These are phyloP conservation scores for Drosophila trapezifrons DNA, from an alignment of 1,140 invertebrate genomes.

Conservation along the genomic window DNA sequence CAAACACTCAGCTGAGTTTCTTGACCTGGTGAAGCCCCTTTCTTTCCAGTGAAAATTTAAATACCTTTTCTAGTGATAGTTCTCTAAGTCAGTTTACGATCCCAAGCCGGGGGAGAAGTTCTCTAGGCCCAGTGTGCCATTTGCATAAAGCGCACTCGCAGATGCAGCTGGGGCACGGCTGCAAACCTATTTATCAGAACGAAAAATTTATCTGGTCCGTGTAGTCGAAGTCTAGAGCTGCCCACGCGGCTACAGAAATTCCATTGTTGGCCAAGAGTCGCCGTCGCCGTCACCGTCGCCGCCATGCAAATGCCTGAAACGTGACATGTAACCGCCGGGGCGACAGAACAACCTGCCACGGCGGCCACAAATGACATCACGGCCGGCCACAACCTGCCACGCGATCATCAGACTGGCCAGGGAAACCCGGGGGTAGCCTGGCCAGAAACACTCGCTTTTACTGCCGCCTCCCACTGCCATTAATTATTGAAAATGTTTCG, in stretches of 20 bases:
- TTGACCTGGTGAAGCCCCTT: conserved; percentile 18
- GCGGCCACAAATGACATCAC: conserved; percentile 47
- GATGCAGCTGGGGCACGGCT: conserved; percentile 65
- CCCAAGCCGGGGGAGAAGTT: conserved; percentile 1
- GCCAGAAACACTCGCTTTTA: conserved; percentile 43
- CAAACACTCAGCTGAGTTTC: background rate
- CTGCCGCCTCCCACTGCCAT: conserved; percentile 39
- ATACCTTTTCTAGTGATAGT: background rate
- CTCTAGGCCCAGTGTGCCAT: conserved; percentile 57
- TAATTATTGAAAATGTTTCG: conserved; percentile 55
- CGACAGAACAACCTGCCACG: conserved; percentile 27
- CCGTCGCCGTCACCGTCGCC: too few relatives aligned
- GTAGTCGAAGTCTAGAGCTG: conserved; percentile 25
- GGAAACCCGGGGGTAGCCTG: background rate
- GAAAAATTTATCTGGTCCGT: conserved; percentile 30
- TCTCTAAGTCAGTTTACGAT: background rate
- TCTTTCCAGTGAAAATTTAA: background rate
- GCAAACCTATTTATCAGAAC: conserved; percentile 61
- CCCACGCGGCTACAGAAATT: conserved; percentile 61
- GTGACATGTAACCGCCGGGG: conserved; percentile 64
- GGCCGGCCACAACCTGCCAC: conserved; percentile 32
- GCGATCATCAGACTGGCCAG: conserved; percentile 22
- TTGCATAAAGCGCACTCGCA: conserved; percentile 64
- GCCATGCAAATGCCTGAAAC: conserved; percentile 75
- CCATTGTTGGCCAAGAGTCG: conserved; percentile 54